Evolutionary conservation across 1,140 invertebrate genomes (phyloP).

Genomic region (Lordiphosa clarofinis): DNA sequence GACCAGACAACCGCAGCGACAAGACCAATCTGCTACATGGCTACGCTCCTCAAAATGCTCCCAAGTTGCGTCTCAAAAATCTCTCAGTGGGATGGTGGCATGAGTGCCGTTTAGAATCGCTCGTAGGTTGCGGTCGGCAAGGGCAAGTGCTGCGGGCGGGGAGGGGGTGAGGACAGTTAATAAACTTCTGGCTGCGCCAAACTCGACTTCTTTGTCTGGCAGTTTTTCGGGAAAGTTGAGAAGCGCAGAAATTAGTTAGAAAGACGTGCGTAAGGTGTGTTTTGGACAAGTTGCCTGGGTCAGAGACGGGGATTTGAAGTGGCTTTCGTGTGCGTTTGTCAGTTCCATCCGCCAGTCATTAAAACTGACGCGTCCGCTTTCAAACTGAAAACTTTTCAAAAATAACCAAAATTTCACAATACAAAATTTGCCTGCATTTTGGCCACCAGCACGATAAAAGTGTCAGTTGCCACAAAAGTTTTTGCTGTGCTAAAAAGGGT

Average conservation of each 20-base stretch:
- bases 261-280: constrained; percentile 55
- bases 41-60: constrained; percentile 11
- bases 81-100: constrained; percentile 16
- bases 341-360: constrained; percentile 10
- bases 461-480: constrained; percentile 17
- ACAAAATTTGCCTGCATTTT: constrained; percentile 17
- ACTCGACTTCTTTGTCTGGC: constrained; percentile 12
- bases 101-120: constrained; percentile 45
- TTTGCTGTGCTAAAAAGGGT: too few species aligned
- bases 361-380: constrained; percentile 8
- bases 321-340: constrained; percentile 8
- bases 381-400: background rate
- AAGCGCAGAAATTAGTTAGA: constrained; percentile 48
- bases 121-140: constrained; percentile 3
- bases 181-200: constrained; percentile 40
- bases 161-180: constrained; percentile 2
- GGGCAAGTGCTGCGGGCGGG: background rate
- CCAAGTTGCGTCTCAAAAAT: constrained; percentile 1
- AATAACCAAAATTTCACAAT: too few species aligned
- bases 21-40: constrained; percentile 13
- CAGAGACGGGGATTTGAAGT: background rate
- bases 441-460: constrained; percentile 28
- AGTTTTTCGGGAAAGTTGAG: constrained; percentile 31
- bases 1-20: constrained; percentile 3
- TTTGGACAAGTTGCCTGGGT: constrained; percentile 22